Conservation (phyloP, 2,797 vertebrate species). For the Coluber constrictor region DNA sequence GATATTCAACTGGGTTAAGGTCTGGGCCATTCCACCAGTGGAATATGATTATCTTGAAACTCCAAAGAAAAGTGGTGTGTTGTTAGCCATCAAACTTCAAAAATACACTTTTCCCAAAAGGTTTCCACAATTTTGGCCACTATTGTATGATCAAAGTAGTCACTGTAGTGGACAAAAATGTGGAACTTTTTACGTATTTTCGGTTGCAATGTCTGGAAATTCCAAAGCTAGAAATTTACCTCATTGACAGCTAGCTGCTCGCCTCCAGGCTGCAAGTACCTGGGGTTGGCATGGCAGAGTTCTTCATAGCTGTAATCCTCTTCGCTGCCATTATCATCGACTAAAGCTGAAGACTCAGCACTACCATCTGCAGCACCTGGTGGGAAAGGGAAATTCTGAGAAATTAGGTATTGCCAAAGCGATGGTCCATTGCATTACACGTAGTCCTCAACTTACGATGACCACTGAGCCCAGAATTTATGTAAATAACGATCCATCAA, state of each 20-base stretch:
- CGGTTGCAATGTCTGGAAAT: not conserved
- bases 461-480: not conserved
- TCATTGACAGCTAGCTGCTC: constrained; percentile 91
- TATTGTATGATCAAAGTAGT: not conserved
- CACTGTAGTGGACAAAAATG: not conserved
- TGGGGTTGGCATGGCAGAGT: constrained; percentile 81
- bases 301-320: constrained; percentile 94
- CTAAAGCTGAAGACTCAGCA: constrained; percentile 75
- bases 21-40: no score
- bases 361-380: constrained; percentile 78
- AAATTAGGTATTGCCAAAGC: constrained; percentile 45
- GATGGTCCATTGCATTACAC: not conserved
- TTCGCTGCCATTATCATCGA: constrained; percentile 93
- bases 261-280: constrained; percentile 88
- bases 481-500: not conserved
- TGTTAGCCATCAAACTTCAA: no score
- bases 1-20: no score
- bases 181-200: not conserved
- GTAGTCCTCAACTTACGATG: not conserved
- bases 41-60: no score
- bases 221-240: constrained; percentile 69
- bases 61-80: no score
- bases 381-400: constrained; percentile 38
- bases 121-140: no score
- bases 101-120: no score